These are phyloP conservation scores for Drosophila sechellia DNA, from an alignment of 1,140 invertebrate species.

Conservation along the genomic window DNA sequence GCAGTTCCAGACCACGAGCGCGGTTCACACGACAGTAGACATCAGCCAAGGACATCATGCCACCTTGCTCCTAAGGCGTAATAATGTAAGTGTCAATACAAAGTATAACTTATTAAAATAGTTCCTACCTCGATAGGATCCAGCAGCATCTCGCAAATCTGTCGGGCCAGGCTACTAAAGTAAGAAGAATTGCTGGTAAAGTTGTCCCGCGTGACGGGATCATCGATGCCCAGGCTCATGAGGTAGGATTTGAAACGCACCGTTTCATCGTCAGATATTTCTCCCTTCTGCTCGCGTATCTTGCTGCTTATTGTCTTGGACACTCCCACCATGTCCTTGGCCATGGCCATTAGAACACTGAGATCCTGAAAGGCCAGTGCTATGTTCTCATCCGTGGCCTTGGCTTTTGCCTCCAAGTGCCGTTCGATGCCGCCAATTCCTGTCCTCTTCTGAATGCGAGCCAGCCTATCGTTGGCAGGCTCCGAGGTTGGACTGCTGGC, in stretches of 20 bases:
- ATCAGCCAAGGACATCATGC: conserved; percentile 98
- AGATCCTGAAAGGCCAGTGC: conserved; percentile 97
- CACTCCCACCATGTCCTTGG: conserved; percentile 98
- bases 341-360: conserved; percentile 95
- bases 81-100: background rate
- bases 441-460: conserved; percentile 87
- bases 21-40: conserved; percentile 98
- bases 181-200: conserved; percentile 95
- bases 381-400: conserved; percentile 96
- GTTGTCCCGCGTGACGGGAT: conserved; percentile 96
- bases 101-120: too few species aligned
- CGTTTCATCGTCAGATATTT: conserved; percentile 99
- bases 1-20: conserved; percentile 93
- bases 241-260: conserved; percentile 97
- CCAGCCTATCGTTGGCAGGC: conserved; percentile 78
- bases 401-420: conserved; percentile 94
- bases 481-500: conserved; percentile 43
- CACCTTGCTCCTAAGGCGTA: conserved; percentile 91
- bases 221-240: conserved; percentile 97
- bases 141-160: conserved; percentile 93
- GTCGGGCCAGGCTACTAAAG: conserved; percentile 93
- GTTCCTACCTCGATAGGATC: conserved; percentile 90
- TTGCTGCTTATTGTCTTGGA: conserved; percentile 97
- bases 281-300: conserved; percentile 97
- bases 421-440: conserved; percentile 98